These are phyloP conservation scores for Drosophila sechellia DNA, from an alignment of 1,140 invertebrate genomes.

Conservation along the genomic window DNA sequence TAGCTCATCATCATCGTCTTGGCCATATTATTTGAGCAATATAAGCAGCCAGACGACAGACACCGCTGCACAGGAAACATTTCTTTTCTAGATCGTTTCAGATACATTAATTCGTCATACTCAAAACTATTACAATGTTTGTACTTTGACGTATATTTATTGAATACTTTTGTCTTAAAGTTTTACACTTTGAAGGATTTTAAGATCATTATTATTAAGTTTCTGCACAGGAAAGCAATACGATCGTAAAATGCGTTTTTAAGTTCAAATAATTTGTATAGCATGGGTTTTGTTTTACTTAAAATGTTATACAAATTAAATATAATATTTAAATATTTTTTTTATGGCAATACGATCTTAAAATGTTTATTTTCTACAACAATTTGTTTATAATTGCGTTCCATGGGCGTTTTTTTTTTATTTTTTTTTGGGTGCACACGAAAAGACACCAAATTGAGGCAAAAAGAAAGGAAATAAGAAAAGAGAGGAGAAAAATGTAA, in stretches of 20 bases:
- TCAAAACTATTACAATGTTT: no score
- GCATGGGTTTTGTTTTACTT: no score
- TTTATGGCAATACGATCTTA: no score
- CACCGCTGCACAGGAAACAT: constrained; percentile 1
- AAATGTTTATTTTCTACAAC: background rate
- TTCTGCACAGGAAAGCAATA: no score
- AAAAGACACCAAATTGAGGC: constrained; percentile 31
- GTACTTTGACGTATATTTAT: no score
- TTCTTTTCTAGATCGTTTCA: background rate
- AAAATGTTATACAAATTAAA: no score
- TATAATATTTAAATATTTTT: no score
- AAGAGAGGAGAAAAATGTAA: constrained; percentile 46
- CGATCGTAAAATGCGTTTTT: no score
- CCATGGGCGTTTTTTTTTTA: constrained; percentile 3
- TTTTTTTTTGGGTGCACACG: constrained; percentile 10
- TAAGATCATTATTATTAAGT: background rate
- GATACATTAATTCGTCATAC: no score
- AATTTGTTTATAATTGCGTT: constrained; percentile 33
- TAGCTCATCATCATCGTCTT: constrained; percentile 50
- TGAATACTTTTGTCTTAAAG: no score
- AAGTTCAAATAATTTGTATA: background rate
- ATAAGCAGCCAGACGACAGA: constrained; percentile 8
- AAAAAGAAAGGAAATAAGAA: constrained; percentile 34
- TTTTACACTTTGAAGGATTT: no score
- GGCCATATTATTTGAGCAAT: constrained; percentile 60